Base-by-base conservation (phyloP, 35 echinoderm and acorn worm genomes). In the Diadema setosum region DNA sequence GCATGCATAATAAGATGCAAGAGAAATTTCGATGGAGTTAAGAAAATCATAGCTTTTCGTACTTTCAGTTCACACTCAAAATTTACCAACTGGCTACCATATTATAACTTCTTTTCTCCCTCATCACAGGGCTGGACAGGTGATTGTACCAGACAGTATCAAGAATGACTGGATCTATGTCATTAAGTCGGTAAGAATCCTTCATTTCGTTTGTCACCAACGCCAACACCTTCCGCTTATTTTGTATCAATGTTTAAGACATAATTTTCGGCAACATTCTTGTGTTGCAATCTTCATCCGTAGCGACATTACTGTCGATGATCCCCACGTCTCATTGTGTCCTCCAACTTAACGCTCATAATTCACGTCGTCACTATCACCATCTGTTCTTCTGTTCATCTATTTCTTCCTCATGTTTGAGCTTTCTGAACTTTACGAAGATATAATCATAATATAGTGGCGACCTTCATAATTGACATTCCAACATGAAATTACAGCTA, bases 141-240 rank as follows among this genome's bases (percentile, higher is more conserved):
- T 98, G 1, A 98, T 98, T 27, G 95, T 98, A 35, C 59, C 90
- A 2, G 95, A 98, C 45, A 98, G 95, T 70, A 83, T 73, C 45
- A 82, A 88, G 39, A 94, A 94, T 80, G 95, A 98, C 9, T 98
- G 91, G 91, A 91, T 98, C 25, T 93, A 91, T 31, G 86, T 98
- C 39, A 73, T 98, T 57, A 98, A 98, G 85, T 90, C 95, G 48
- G 95, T 98, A 91, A 91, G 70, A 50, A 63, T 83, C 49, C 39
- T 32, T 26, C 70, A 32, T 39, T n/a, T n/a, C 4, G 5, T 36
- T 76, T 76, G 5, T 29, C 27, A 33, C 39, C 5, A 76, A 8
- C n/a, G n/a, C n/a, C n/a, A n/a, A n/a, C n/a, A n/a, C n/a, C n/a
- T n/a, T n/a, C n/a, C n/a, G 3, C 20, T 18, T 26, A 32, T 3